phyloP scores from a whole-genome alignment of 2,797 vertebrate genomes.

The Anguilla megastoma region DNA sequence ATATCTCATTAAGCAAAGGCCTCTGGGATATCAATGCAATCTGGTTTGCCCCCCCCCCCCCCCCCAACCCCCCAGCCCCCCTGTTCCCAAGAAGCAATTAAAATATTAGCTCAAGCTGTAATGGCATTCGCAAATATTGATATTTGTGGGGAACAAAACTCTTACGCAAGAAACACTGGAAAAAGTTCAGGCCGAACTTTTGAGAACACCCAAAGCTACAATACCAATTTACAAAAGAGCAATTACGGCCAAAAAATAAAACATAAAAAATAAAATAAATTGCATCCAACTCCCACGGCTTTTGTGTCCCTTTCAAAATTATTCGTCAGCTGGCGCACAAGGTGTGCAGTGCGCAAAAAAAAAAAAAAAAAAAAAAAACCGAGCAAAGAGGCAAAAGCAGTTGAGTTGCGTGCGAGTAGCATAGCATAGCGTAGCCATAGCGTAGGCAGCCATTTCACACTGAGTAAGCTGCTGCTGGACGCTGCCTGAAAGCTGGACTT shows the following conservation, averaged over 20 bases:
- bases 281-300: neutral
- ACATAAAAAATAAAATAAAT: neutral
- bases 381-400: neutral
- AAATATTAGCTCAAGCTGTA: slow-evolving; percentile 50
- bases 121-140: slow-evolving; percentile 49
- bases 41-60: slow-evolving; percentile 39
- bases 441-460: neutral
- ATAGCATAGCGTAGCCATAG: neutral
- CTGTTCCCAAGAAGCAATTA: slow-evolving; percentile 53
- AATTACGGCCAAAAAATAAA: slow-evolving; percentile 25
- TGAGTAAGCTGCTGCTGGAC: slow-evolving; percentile 10
- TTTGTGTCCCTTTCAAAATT: neutral
- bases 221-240: slow-evolving; percentile 42
- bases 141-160: slow-evolving; percentile 39
- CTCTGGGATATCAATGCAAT: slow-evolving; percentile 52
- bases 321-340: neutral
- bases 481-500: neutral
- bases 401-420: neutral
- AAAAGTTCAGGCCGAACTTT: slow-evolving; percentile 44
- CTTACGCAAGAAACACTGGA: slow-evolving; percentile 44
- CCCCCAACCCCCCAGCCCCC: slow-evolving; percentile 26
- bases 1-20: slow-evolving; percentile 48
- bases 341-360: neutral
- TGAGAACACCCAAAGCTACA: slow-evolving; percentile 48
- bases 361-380: no score